Base-by-base conservation (phyloP, 2,888 invertebrate species). In the Netelia fuscicornis region DNA sequence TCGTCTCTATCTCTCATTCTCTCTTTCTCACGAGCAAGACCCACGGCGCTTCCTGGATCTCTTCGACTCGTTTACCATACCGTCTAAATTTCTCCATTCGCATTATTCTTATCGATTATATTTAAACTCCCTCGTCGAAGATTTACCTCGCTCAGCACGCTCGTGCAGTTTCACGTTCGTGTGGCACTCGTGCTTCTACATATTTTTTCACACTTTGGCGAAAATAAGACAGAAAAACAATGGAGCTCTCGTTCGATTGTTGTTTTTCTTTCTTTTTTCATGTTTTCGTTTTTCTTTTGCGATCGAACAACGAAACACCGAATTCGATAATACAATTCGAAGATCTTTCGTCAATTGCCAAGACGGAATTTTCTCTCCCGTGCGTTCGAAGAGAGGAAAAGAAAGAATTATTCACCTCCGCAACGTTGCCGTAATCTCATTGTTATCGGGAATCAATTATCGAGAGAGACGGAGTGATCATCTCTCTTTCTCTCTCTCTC, bases 1-100 rank as follows among this genome's bases (percentile, higher is more conserved):
- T 79, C 70, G 37, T 71, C 78, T 71, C 20, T 58, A 42, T 81
- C 68, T 54, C 81, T 82, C 58, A 44, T 71, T 56, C 42, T 58
- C 56, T 30, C 60, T 74, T 54, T 75, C 68, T 75, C 74, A 70
- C 68, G 79, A 83, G 30, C n/a, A 17, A 44, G 37, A 48, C 42
- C 42, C 11, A 11, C 58, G 56, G 44, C 67, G 75, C 84, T 80
- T 80, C 80, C 84, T 84, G 80, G 76, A 84, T 83, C 83, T 79
- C 48, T 44, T 44, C 67, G 20, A 44, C 60, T 58, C 20, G 44
- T 72, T 70, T 70, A 68, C 74, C 77, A 71, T 72, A 56, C 30
- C 37, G 65, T 70, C 77, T 71, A 68, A 68, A 78, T 62, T 74
- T 78, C 67, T 78, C 74, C 78, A 56, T 70, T 76, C 70, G 68